phyloP scores from a whole-genome alignment of 92 coral and sea anemone species.

The Phenganax subtilis region DNA sequence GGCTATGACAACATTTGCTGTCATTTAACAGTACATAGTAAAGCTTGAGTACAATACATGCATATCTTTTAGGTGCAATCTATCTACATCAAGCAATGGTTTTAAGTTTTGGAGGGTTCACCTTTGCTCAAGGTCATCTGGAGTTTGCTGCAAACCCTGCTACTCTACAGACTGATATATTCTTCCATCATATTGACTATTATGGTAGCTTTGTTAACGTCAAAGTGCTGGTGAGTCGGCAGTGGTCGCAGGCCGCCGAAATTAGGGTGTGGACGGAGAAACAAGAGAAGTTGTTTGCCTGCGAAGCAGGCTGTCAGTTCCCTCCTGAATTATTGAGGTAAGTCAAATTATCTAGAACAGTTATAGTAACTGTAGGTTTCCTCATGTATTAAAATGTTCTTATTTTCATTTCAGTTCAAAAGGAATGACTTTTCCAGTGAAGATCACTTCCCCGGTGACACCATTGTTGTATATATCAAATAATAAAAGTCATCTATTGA shows the following conservation, averaged over 20 bases:
- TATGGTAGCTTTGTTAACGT: constrained; percentile 65
- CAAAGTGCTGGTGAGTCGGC: constrained; percentile 71
- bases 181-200: constrained; percentile 85
- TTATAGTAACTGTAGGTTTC: background rate
- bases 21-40: background rate
- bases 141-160: constrained; percentile 99
- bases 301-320: constrained; percentile 99
- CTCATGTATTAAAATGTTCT: background rate
- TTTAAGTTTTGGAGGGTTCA: constrained; percentile 92
- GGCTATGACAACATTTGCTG: background rate
- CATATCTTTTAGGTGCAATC: constrained; percentile 56
- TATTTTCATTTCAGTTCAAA: constrained; percentile 47
- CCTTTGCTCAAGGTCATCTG: constrained; percentile 81
- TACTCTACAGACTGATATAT: constrained; percentile 83
- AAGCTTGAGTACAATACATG: background rate
- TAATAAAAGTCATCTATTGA: constrained; percentile 74
- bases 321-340: constrained; percentile 86
- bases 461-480: constrained; percentile 90
- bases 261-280: constrained; percentile 67
- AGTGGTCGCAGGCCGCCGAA: constrained; percentile 87
- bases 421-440: constrained; percentile 75
- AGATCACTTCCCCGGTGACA: constrained; percentile 96
- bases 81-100: constrained; percentile 88
- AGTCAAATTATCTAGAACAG: constrained; percentile 18
- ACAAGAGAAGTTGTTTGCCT: constrained; percentile 72